These are phyloP conservation scores for Xyrauchen texanus DNA, from an alignment of 2,113 vertebrate genomes.

Conservation along the genomic window DNA sequence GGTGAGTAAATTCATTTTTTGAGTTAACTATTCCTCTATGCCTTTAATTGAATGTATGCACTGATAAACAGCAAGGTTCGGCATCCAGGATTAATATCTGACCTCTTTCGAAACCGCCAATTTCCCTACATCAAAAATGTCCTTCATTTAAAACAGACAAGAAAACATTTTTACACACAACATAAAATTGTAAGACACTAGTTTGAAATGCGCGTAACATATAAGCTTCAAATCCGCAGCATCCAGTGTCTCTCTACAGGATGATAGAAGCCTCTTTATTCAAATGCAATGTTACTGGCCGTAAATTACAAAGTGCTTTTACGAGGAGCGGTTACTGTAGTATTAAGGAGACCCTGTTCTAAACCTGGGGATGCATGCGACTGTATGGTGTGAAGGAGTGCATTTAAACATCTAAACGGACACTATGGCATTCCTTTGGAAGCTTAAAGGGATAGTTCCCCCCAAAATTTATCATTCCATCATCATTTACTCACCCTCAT, in stretches of 20 bases:
- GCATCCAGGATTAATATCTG: no score
- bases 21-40: no score
- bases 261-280: constrained; percentile 37
- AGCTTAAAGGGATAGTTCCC: no score
- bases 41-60: no score
- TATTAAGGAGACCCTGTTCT: constrained; percentile 48
- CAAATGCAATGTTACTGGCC: constrained; percentile 73
- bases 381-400: constrained; percentile 13
- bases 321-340: constrained; percentile 43
- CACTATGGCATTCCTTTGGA: no score
- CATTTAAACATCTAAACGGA: constrained; percentile 25
- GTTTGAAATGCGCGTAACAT: constrained; percentile 68
- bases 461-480: no score
- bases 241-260: constrained; percentile 75
- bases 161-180: constrained; percentile 63
- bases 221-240: constrained; percentile 74
- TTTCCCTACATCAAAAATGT: constrained; percentile 3
- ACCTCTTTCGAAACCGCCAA: neutral
- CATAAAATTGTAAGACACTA: constrained; percentile 61
- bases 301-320: constrained; percentile 66
- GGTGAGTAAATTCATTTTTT: no score
- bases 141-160: constrained; percentile 2
- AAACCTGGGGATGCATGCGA: constrained; percentile 42
- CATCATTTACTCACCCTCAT: no score
- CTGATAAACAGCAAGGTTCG: no score